Evolutionary conservation across 1,140 invertebrate genomes (phyloP), one percentile per base, ranked within the genome.

Genomic region (Nilaparvata lugens): DNA sequence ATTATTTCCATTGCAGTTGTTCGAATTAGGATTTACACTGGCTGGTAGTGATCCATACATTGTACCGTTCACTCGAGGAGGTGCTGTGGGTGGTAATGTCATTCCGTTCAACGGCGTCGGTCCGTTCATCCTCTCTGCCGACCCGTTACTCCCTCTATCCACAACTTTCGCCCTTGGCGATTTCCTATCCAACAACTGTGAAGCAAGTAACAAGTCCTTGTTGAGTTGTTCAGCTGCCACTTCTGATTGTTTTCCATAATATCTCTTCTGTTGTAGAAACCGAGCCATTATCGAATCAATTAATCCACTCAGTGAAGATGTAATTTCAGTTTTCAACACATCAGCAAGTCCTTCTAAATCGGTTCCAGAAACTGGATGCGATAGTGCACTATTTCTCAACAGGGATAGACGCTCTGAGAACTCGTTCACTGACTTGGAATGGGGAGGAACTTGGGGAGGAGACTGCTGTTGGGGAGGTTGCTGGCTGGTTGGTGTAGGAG

Each of bases 321-420:
- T 87, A 60, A 96, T 89, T 78, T 96, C 93, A 38, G 83, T 85
- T 76, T 96, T 96, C 1, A 96, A 79, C 48, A 88, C 84, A 66
- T 95, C 91, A 5, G 91, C 89, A 45, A 95, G 76, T 52, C 88
- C 86, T 74, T 95, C 90, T 1, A 95, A 76, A 70, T 94, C 91
- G 14, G 84, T 79, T 23, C 83, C 84, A 0, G 83, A 83, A 63
- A 85, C 80, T 28, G 84, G 76, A 25, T 83, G 76, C 57, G 80
- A 80, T 52, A 81, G 74, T 19, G 79, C 78, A 64, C 78, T 82
- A 66, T 75, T 81, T 61, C 83, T 77, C 70, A 85, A 75, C 70
- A 85, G 80, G 59, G 81, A 81, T 56, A 86, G 74, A 62, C 84
- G 76, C 63, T 85, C 83, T 5, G 81, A 78, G 11, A 85, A 72